phyloP scores from a whole-genome alignment of 2,888 invertebrate genomes.

The Agrochola lota region DNA sequence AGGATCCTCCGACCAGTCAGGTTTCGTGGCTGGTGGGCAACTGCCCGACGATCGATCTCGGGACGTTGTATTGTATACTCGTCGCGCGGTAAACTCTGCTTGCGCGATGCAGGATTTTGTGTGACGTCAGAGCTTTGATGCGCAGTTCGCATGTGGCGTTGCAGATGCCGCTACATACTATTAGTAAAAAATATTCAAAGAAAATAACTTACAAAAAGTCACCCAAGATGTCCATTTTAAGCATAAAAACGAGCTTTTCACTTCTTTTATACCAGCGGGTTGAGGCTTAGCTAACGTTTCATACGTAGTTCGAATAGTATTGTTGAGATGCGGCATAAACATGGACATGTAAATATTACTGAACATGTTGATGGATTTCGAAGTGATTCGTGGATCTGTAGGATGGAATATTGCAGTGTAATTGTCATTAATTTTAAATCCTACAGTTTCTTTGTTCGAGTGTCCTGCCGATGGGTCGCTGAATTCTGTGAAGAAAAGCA shows the following conservation, averaged over 20 bases:
- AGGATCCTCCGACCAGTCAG: too few relatives aligned
- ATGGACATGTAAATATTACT: constrained; percentile 53
- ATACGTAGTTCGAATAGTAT: constrained; percentile 32
- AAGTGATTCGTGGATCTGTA: not conserved
- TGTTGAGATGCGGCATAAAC: constrained; percentile 16
- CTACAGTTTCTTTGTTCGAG: constrained; percentile 10
- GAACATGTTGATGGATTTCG: constrained; percentile 41
- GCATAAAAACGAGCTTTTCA: constrained; percentile 47
- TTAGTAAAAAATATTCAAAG: not conserved
- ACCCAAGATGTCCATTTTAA: constrained; percentile 52
- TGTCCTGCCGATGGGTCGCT: not conserved
- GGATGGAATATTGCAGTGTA: constrained; percentile 33
- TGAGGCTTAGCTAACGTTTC: not conserved
- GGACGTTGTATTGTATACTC: too few relatives aligned
- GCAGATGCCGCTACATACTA: too few relatives aligned
- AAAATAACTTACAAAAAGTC: constrained; percentile 50
- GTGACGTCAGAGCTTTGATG: too few relatives aligned
- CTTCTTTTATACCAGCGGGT: not conserved
- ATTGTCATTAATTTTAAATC: constrained; percentile 31
- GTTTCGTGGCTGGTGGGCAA: too few relatives aligned
- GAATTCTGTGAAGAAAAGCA: constrained; percentile 26
- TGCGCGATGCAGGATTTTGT: too few relatives aligned
- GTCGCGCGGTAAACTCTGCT: too few relatives aligned
- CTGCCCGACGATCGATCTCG: too few relatives aligned
- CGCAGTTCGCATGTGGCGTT: too few relatives aligned